Conservation (phyloP, 2,797 vertebrate genomes). For the Gila robusta region DNA sequence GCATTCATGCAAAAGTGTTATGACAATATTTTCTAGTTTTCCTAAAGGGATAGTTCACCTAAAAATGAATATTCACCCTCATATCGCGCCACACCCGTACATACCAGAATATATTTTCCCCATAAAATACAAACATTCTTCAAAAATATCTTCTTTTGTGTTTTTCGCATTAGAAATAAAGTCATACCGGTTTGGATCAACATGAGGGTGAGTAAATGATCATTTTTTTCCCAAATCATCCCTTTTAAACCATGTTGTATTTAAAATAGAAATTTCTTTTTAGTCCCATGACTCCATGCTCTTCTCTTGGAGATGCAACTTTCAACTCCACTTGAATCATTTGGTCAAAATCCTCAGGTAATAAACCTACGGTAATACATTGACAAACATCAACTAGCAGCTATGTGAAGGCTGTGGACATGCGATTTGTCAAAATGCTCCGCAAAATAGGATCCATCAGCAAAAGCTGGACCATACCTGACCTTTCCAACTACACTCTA, state of each 20-base stretch:
- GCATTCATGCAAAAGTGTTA: background rate
- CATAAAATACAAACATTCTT: background rate
- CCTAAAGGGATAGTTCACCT: background rate
- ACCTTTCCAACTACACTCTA: slow-evolving; percentile 8
- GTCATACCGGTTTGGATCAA: background rate
- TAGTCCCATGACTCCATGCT: background rate
- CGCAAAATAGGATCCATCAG: background rate
- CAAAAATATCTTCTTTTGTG: background rate
- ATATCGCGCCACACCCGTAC: background rate
- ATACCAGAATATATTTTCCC: background rate
- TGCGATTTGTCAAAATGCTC: slow-evolving; percentile 21
- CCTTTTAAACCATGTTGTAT: background rate
- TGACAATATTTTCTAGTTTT: background rate
- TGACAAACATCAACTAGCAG: slow-evolving; percentile 27
- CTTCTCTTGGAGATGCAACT: background rate
- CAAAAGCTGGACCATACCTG: background rate
- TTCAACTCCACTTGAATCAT: background rate
- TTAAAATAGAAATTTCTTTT: background rate
- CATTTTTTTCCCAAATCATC: background rate
- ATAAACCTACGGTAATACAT: background rate
- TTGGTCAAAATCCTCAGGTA: slow-evolving; percentile 24
- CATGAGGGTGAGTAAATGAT: background rate
- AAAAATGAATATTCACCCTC: background rate
- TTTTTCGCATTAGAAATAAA: background rate
- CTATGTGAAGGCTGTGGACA: slow-evolving; percentile 8